Base-by-base conservation (phyloP, 2,113 vertebrate species). In the Saguinus imperator region DNA sequence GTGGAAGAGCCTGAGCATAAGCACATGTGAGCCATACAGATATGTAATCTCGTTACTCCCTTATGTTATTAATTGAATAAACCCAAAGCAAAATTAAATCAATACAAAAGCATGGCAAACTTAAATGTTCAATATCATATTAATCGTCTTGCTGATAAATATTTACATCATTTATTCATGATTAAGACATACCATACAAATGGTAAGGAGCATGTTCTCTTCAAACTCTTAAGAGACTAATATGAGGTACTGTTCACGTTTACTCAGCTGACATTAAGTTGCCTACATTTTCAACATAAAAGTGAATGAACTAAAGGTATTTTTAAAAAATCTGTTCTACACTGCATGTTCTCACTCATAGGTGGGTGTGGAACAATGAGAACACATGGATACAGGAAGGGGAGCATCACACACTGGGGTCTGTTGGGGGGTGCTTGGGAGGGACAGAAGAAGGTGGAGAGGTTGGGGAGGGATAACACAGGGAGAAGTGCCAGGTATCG, bases 221-320 rank as follows among this genome's bases (percentile, higher is more conserved):
- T 87, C 9, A 77, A 55, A 94, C 32, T 87, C 58, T 55, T 82
- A 18, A 72, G 29, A 57, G 27, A 66, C 5, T 81, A 73, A 81
- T 23, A 89, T 80, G 82, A 75, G 29, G 21, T 55, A 14, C 29
- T 83, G 2, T 55, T n/a, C 25, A 89, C 27, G 89, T 96, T 73
- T 94, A 92, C 45, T 83, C 16, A 83, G 37, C 25, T 93, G 20
- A 82, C 0, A 3, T 80, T 96, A 11, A 80, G 37, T 40, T 57
- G 66, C 3, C 25, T 95, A 37, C 5, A 94, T 94, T 96, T 96
- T 87, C 43, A 89, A 17, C 73, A 81, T 55, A 35, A 96, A 94
- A 94, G 48, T 48, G 23, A 95, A 40, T 68, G 68, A 92, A 55
- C 9, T 80, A 73, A 76, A 68, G 9, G 17, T 17, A 83, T 72